Evolutionary conservation across 2,113 vertebrate genomes (phyloP).

Genomic region (Blennius ocellaris): DNA sequence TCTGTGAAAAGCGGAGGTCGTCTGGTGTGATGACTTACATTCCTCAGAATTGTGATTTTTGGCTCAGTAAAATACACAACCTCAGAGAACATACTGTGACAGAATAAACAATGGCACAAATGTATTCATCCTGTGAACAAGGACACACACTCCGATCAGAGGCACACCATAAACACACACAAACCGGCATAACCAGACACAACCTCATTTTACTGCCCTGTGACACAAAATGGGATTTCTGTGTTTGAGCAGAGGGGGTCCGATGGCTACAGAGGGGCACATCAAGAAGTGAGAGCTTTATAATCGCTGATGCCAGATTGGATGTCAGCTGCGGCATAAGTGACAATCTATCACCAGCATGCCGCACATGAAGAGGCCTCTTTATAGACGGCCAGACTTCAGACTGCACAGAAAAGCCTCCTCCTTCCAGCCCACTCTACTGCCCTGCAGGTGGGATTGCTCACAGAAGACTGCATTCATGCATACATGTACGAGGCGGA

Average conservation of each 20-base stretch:
- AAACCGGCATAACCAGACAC: constrained; percentile 23
- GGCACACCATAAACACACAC: constrained; percentile 40
- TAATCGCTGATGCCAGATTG: constrained; percentile 80
- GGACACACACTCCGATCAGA: constrained; percentile 6
- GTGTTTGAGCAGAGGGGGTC: constrained; percentile 69
- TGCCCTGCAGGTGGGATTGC: constrained; percentile 56
- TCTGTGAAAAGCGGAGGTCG: constrained; percentile 18
- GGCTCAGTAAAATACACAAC: constrained; percentile 13
- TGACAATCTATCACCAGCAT: constrained; percentile 76
- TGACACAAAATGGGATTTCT: constrained; percentile 76
- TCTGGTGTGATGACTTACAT: constrained; percentile 2
- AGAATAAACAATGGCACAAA: constrained; percentile 24
- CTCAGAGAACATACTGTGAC: background rate
- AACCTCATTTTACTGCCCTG: constrained; percentile 63
- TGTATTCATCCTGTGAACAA: constrained; percentile 1
- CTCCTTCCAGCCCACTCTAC: constrained; percentile 45
- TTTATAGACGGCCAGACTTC: constrained; percentile 70
- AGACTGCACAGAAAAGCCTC: constrained; percentile 54
- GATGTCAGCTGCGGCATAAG: constrained; percentile 79
- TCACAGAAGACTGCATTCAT: constrained; percentile 43
- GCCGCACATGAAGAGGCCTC: constrained; percentile 60
- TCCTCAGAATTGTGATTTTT: constrained; percentile 9
- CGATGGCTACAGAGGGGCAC: constrained; percentile 61
- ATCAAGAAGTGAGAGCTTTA: constrained; percentile 74
- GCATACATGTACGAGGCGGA: constrained; percentile 41